phyloP scores from a whole-genome alignment of 1,140 invertebrate genomes.

The Nilaparvata lugens region DNA sequence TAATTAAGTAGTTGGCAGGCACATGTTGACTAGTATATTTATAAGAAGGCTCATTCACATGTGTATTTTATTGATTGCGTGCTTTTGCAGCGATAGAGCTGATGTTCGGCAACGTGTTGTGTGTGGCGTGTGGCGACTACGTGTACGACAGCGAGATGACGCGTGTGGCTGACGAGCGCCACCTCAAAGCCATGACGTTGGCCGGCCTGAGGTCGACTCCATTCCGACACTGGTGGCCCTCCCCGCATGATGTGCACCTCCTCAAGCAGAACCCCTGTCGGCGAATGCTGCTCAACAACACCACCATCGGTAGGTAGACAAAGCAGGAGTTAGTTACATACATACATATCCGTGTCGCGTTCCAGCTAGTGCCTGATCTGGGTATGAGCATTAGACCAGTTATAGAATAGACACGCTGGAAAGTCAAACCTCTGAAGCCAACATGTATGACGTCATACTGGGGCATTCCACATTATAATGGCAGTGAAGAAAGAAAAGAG shows the following conservation, averaged over 20 bases:
- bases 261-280: slow-evolving; percentile 63
- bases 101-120: slow-evolving; percentile 82
- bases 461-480: too few relatives aligned
- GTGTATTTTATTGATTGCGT: background rate
- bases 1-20: too few relatives aligned
- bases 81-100: slow-evolving; percentile 61
- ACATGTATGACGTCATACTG: too few relatives aligned
- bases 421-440: too few relatives aligned
- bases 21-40: background rate
- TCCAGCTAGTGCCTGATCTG: too few relatives aligned
- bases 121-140: slow-evolving; percentile 85
- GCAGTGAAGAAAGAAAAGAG: too few relatives aligned
- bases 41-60: background rate
- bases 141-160: slow-evolving; percentile 64
- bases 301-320: slow-evolving; percentile 64
- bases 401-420: background rate
- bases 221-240: slow-evolving; percentile 61
- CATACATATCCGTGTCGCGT: background rate
- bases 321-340: background rate
- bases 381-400: too few relatives aligned
- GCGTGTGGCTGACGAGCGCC: slow-evolving; percentile 37
- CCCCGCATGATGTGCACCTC: slow-evolving; percentile 57
- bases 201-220: slow-evolving; percentile 41
- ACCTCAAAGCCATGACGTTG: slow-evolving; percentile 41
- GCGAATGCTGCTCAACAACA: slow-evolving; percentile 66